These are phyloP conservation scores for Hyposoter dolosus DNA, from an alignment of 2,888 invertebrate species.

Conservation along the genomic window DNA sequence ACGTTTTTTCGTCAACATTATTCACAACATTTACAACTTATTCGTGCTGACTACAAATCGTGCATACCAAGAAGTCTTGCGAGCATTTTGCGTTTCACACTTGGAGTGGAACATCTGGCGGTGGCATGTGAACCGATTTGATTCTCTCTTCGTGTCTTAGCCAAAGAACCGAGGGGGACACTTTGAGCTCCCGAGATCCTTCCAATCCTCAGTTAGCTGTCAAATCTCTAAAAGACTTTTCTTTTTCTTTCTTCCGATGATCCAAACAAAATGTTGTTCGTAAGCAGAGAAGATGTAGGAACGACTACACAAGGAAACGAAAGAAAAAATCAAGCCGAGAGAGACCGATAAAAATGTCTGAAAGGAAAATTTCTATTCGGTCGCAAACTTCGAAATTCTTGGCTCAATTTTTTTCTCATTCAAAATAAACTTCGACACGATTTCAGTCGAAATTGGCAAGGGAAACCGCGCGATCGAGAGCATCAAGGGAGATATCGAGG, in stretches of 20 bases:
- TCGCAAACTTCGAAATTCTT: neutral
- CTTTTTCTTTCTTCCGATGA: constrained; percentile 5
- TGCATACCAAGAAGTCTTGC: neutral
- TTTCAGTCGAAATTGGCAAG: neutral
- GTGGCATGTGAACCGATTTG: constrained; percentile 56
- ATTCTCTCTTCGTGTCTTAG: constrained; percentile 32
- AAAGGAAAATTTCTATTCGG: too few species aligned
- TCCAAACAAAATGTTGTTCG: constrained; percentile 26
- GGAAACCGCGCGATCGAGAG: neutral
- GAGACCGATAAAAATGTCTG: neutral
- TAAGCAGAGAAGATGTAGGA: neutral
- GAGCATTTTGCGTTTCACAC: constrained; percentile 60
- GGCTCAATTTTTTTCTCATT: neutral
- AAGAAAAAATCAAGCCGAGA: neutral
- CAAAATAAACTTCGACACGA: neutral
- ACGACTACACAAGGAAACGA: neutral
- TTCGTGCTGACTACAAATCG: constrained; percentile 2
- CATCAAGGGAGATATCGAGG: constrained; percentile 28
- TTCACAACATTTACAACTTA: neutral
- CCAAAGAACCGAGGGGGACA: constrained; percentile 20
- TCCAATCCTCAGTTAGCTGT: constrained; percentile 34
- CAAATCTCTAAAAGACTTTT: constrained; percentile 2
- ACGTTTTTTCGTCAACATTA: neutral
- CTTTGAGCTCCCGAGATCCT: constrained; percentile 15
- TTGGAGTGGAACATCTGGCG: constrained; percentile 65